A percentile compares a stretch with the other conserved stretches of the same genome.
phyloP scores from a whole-genome alignment of 2,113 vertebrate species.

The Anarhynchus alexandrinus region DNA sequence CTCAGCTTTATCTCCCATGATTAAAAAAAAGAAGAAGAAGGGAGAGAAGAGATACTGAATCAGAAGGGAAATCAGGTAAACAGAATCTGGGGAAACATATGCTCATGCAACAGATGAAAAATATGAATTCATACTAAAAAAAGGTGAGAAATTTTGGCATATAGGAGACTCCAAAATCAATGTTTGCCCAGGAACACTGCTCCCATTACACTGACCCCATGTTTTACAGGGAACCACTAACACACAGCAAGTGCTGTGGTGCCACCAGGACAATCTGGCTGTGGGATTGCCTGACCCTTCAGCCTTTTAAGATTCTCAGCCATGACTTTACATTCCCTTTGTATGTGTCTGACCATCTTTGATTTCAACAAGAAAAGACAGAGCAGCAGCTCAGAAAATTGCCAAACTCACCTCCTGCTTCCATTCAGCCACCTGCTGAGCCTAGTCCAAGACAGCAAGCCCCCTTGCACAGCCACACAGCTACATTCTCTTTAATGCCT shows the following conservation, averaged over 20 bases:
- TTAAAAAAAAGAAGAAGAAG: neutral
- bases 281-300: neutral
- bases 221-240: neutral
- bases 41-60: constrained; percentile 27
- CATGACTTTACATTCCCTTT: neutral
- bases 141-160: neutral
- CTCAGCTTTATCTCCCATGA: constrained; percentile 16
- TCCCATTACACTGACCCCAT: neutral
- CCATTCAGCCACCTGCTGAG: neutral
- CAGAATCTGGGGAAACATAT: constrained; percentile 47
- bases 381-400: neutral
- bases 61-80: constrained; percentile 57
- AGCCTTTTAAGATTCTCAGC: neutral
- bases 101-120: constrained; percentile 9
- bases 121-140: neutral
- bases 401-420: neutral
- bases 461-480: neutral
- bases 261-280: neutral
- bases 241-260: neutral
- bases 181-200: neutral
- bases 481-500: neutral
- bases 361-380: neutral
- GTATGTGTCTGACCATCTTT: neutral
- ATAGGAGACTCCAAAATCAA: neutral
- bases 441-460: neutral